Base-by-base conservation (phyloP, 2,888 invertebrate genomes). In the Pharmacophagus antenor region DNA sequence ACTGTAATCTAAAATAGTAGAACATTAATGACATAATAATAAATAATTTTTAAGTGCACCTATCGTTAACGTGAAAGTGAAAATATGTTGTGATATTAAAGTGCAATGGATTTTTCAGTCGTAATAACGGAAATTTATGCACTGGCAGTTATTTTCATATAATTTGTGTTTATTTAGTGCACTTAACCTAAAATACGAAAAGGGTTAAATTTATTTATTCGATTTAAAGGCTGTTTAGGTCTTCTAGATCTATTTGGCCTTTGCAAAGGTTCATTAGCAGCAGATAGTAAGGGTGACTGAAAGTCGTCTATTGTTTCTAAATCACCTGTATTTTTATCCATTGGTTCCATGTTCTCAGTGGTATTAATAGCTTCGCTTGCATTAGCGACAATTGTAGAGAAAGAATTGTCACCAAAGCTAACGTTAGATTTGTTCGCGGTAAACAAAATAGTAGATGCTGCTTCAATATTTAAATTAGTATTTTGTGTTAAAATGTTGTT, bases 171-270 rank as follows among this genome's bases (percentile, higher is more conserved):
- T 2, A 44, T 8, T 44, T 18, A 3, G 60, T 59, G 22, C 55
- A 62, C 62, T 58, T 88, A 90, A 75, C 90, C 90, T 84, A 90
- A 77, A 68, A 90, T 88, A 67, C 89, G 88, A 69, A 90, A 88
- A 61, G 89, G 90, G 64, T 88, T 90, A 63, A 89, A 90, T 77
- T 88, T 88, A 70, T 81, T 88, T 54, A 65, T 65, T 71, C 82
- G 76, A 70, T 78, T 85, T 31, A 76, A 80, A 60, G 76, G 77
- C 61, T 69, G 66, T 62, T 83, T 84, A 20, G 86, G 87, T 72
- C 88, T 84, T 62, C 88, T 79, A 31, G 85, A 84, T 53, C 90
- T 73, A 52, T 75, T 82, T 12, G 90, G 90, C 69, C 84, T 76
- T 46, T 82, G 88, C 18, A 85, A 60, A 2, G 90, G 88, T 65